These are phyloP conservation scores for Dendrocincla fuliginosa DNA, from an alignment of 2,797 vertebrate species.

Conservation along the genomic window DNA sequence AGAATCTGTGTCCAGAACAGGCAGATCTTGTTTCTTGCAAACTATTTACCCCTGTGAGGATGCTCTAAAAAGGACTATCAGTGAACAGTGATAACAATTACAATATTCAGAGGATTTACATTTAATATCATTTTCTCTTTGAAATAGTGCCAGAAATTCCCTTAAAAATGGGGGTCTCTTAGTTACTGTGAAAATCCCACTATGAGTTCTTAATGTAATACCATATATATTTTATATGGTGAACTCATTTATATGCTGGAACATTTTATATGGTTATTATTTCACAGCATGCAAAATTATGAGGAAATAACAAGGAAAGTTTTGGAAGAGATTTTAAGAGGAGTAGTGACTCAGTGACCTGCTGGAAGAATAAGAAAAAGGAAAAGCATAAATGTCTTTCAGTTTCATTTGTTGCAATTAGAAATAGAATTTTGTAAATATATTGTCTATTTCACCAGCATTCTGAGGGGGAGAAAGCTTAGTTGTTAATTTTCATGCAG, in stretches of 20 bases:
- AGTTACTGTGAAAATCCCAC: neutral
- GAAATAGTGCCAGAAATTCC: neutral
- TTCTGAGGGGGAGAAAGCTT: neutral
- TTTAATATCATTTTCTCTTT: neutral
- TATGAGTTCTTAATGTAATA: neutral
- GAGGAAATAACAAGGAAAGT: neutral
- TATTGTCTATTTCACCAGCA: neutral
- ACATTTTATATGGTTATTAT: neutral
- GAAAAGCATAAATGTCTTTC: neutral
- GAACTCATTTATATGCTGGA: neutral
- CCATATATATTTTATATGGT: neutral
- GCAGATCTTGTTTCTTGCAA: neutral
- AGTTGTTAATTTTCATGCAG: neutral
- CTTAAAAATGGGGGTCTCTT: neutral
- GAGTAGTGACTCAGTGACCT: neutral
- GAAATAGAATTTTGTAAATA: neutral
- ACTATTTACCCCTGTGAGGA: neutral
- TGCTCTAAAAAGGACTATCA: neutral
- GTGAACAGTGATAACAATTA: neutral
- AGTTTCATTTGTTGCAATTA: neutral
- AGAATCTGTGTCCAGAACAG: neutral
- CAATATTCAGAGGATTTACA: neutral
- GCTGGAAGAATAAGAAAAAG: neutral
- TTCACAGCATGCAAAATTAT: slow-evolving; percentile 3
- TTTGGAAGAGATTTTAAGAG: neutral